Conservation (phyloP, 1,140 invertebrate genomes). For the Bilobella aurantiaca region DNA sequence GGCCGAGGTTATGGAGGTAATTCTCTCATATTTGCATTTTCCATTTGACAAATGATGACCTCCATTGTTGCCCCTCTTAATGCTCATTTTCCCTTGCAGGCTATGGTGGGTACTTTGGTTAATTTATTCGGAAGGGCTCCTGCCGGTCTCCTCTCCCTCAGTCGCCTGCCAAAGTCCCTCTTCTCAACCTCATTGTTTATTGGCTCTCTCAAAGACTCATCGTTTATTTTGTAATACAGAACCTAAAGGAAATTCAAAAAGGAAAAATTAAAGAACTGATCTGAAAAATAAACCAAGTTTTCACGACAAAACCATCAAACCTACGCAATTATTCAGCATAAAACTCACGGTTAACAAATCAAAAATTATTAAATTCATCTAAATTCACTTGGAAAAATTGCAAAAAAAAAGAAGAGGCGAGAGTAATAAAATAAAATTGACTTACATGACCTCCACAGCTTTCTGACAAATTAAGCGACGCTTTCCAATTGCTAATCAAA, state of each 20-base stretch:
- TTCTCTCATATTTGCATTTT: not conserved
- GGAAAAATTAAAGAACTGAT: not conserved
- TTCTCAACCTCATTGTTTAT: not conserved
- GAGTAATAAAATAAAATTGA: no score
- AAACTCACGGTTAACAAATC: no score
- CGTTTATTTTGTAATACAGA: not conserved
- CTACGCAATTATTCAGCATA: no score
- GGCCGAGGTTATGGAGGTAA: no score
- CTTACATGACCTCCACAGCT: no score
- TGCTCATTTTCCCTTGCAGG: not conserved
- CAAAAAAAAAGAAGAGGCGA: no score
- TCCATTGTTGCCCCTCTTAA: no score
- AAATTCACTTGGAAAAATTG: no score
- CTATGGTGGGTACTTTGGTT: not conserved
- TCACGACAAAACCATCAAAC: no score
- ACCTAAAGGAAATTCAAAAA: not conserved
- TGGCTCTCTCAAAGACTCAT: not conserved
- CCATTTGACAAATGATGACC: not conserved
- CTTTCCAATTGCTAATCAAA: not conserved
- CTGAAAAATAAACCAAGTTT: no score
- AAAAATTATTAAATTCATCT: no score
- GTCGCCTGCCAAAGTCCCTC: not conserved
- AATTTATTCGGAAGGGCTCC: not conserved
- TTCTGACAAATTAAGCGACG: no score
- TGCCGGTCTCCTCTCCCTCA: not conserved